These are phyloP conservation scores for Phyllopteryx taeniolatus DNA, from an alignment of 2,113 vertebrate genomes.

Conservation along the genomic window DNA sequence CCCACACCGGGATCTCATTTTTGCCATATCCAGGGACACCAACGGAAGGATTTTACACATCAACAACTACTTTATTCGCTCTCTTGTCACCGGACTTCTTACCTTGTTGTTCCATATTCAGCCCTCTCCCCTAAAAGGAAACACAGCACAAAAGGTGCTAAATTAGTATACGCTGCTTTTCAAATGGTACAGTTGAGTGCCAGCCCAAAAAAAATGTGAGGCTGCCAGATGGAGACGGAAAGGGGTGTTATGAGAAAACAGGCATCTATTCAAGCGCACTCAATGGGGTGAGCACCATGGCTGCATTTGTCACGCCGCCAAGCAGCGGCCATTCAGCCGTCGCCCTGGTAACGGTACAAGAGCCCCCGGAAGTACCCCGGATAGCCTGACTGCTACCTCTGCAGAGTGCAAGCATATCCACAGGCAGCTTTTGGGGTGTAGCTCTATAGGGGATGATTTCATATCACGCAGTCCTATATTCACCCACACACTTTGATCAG, in stretches of 20 bases:
- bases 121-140: slow-evolving; percentile 84
- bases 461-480: slow-evolving; percentile 1
- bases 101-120: slow-evolving; percentile 93
- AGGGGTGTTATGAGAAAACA: slow-evolving; percentile 60
- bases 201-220: slow-evolving; percentile 17
- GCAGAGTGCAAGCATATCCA: slow-evolving; percentile 47
- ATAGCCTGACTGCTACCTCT: slow-evolving; percentile 36
- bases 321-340: slow-evolving; percentile 66
- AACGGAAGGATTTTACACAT: slow-evolving; percentile 40
- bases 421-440: slow-evolving; percentile 42
- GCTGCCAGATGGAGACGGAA: slow-evolving; percentile 63
- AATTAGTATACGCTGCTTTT: slow-evolving; percentile 46
- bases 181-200: slow-evolving; percentile 45
- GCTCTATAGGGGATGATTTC: slow-evolving; percentile 38
- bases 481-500: slow-evolving; percentile 31
- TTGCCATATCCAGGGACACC: slow-evolving; percentile 27
- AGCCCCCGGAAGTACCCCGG: slow-evolving; percentile 49
- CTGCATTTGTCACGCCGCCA: slow-evolving; percentile 62
- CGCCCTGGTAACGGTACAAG: slow-evolving; percentile 65
- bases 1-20: slow-evolving; percentile 35
- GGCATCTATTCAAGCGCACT: slow-evolving; percentile 60
- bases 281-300: slow-evolving; percentile 55
- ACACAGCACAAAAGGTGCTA: slow-evolving; percentile 28
- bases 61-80: slow-evolving; percentile 31
- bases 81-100: slow-evolving; percentile 62